Base-by-base conservation (phyloP, 2,113 vertebrate genomes). In the Oryzias melastigma region DNA sequence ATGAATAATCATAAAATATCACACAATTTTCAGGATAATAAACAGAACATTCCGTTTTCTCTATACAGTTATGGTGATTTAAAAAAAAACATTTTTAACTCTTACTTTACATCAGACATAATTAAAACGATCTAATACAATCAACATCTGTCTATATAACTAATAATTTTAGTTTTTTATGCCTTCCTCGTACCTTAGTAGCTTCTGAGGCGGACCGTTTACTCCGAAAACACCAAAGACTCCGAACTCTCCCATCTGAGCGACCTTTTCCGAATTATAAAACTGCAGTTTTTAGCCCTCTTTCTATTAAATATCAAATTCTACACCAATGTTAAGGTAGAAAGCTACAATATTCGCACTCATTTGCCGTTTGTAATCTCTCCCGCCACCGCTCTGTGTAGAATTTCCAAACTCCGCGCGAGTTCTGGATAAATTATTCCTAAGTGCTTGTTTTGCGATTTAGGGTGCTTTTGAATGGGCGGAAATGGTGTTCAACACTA, bases 151-250 rank as follows among this genome's bases (percentile, higher is more conserved):
- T 27, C 25, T 27, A 22, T 22, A 22, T 3, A 27, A 27, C 5
- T 5, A 5, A 27, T 5, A 4, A 4, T 27, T 27, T 27, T 7
- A 7, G 5, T 27, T 29, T 22, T 27, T 12, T 12, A 35, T 1
- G 2, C 1, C 15, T 41, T 5, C 2, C 5, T 52, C 51, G 65
- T 83, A 92, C 91, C 88, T 77, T n/a, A 87, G 54, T 17, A 93
- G 70, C 52, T 52, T 68, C 19, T 83, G 89, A n/a, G 91, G 90
- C 10, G 87, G 81, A 0, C 81, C 73, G 3, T 90, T 68, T 22
- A 86, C 17, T 57, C 90, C 91, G 20, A 91, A 90, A 53, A 87
- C 63, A 0, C 71, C 90, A 62, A 85, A 93, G 60, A 93, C 58
- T 12, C 79, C 85, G 16, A 93, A 91, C 4, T 87, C 87, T 0